phyloP scores from a whole-genome alignment of 1,140 invertebrate genomes.

The Temnothorax curvispinosus region DNA sequence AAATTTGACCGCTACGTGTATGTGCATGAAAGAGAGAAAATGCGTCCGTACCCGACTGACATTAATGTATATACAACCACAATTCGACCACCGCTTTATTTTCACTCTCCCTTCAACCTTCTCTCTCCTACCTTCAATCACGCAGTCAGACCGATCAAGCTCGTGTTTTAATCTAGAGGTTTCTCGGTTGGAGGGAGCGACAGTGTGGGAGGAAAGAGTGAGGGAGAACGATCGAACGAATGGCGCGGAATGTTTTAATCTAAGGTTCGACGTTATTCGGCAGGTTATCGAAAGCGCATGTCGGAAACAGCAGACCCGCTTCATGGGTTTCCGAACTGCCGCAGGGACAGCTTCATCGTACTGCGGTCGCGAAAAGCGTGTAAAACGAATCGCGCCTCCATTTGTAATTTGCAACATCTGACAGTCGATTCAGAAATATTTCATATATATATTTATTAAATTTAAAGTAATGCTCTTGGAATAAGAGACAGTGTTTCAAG shows the following conservation, averaged over 20 bases:
- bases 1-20: not conserved
- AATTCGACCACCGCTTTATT: conserved; percentile 40
- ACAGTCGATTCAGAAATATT: not conserved
- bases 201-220: conserved; percentile 2
- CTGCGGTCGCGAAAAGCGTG: conserved; percentile 37
- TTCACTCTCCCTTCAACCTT: not conserved
- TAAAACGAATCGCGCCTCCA: conserved; percentile 16
- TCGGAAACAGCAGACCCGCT: conserved; percentile 15
- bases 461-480: not conserved
- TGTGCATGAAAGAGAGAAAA: not conserved
- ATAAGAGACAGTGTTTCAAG: not conserved
- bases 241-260: conserved; percentile 71
- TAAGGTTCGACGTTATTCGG: conserved; percentile 60
- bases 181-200: conserved; percentile 33
- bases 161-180: conserved; percentile 61
- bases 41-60: not conserved
- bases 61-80: not conserved
- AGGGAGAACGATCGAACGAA: conserved; percentile 25
- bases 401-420: conserved; percentile 18
- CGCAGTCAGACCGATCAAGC: conserved; percentile 30
- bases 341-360: conserved; percentile 31
- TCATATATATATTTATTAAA: not conserved
- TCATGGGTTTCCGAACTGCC: conserved; percentile 27
- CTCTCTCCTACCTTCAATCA: conserved; percentile 28
- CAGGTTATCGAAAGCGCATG: conserved; percentile 62